Conservation (phyloP, 2,888 invertebrate genomes). For the Atrina japonica region DNA sequence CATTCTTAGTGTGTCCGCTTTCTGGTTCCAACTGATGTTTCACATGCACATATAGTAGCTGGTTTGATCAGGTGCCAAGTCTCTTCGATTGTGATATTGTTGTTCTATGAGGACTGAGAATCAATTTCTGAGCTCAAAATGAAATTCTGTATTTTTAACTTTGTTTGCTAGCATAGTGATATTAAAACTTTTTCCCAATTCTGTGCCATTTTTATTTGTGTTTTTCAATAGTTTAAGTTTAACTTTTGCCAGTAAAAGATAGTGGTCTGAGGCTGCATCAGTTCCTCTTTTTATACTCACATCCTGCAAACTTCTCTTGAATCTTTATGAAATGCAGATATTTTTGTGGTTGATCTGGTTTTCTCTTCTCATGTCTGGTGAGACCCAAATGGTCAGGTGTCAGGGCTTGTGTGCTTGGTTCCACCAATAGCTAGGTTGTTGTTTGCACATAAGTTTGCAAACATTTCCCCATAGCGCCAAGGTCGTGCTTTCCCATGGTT, state of each 20-base stretch:
- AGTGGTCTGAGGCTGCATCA: conserved; percentile 4
- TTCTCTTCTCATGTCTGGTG: too few relatives aligned
- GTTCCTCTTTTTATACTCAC: background rate
- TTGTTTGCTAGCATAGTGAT: background rate
- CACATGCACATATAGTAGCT: conserved; percentile 1
- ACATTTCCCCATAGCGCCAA: conserved; percentile 26
- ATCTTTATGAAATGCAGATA: conserved; percentile 2
- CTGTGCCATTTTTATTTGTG: background rate
- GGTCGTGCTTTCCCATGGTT: background rate
- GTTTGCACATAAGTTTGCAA: conserved; percentile 37
- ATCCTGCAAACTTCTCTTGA: conserved; percentile 3
- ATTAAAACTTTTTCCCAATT: background rate
- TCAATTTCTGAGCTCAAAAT: background rate
- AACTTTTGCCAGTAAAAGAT: background rate
- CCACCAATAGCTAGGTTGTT: conserved; percentile 39
- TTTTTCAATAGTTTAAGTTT: conserved; percentile 1
- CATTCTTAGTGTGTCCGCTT: conserved; percentile 4
- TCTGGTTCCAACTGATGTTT: background rate
- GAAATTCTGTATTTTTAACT: conserved; percentile 1
- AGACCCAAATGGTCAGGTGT: too few relatives aligned
- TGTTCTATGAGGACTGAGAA: background rate
- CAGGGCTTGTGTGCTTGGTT: too few relatives aligned
- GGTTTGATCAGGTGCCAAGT: conserved; percentile 1
- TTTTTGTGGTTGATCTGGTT: too few relatives aligned
- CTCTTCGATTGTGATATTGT: background rate